A percentile compares a stretch with the other conserved stretches of the same genome.
Evolutionary conservation across 2,113 vertebrate species (phyloP).

Genomic region (Tragelaphus scriptus): DNA sequence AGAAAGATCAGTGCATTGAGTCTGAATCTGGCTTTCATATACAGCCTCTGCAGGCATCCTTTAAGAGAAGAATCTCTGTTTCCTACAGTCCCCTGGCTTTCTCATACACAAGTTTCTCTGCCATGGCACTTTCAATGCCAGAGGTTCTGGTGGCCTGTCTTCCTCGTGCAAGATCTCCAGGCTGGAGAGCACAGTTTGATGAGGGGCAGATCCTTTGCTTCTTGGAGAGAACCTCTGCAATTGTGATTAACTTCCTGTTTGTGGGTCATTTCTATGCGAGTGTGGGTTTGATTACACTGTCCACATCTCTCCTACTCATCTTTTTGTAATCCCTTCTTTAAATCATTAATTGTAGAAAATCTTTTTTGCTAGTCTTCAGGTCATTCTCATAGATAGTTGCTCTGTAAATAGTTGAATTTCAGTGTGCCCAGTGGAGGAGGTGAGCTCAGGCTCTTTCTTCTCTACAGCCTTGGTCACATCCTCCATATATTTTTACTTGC

Average conservation of each 20-base stretch:
- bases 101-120: neutral
- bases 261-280: neutral
- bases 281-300: neutral
- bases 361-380: neutral
- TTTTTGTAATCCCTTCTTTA: neutral
- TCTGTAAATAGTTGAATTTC: neutral
- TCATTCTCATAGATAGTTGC: neutral
- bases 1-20: neutral
- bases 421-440: neutral
- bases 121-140: neutral
- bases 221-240: neutral
- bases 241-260: neutral
- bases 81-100: neutral
- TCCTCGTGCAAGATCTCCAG: neutral
- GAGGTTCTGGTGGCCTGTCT: neutral
- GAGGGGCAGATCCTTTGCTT: neutral
- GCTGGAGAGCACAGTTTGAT: neutral
- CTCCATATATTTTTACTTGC: neutral
- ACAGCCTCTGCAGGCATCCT: neutral
- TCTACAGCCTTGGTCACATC: neutral
- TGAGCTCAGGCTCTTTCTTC: neutral
- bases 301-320: neutral
- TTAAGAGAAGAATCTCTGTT: neutral
- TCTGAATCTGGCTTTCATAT: neutral
- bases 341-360: neutral